Base-by-base conservation (phyloP, 92 coral and sea anemone genomes). In the Chrysogorgia sp. region DNA sequence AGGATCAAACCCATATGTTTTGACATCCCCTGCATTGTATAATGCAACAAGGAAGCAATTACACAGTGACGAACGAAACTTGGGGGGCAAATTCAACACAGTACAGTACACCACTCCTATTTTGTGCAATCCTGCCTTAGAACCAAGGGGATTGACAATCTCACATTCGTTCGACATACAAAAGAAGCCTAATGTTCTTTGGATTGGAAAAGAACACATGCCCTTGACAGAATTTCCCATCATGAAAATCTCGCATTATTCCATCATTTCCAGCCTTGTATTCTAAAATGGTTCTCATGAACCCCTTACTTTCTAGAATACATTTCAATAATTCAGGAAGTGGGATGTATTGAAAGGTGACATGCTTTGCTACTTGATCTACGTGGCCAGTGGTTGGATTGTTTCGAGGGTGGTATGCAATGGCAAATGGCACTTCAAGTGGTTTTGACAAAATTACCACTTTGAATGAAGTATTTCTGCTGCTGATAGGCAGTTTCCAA, bases 201-300 rank as follows among this genome's bases (percentile, higher is more conserved):
- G 74, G 53, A 66, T 66, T 35, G 28, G 74, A 66, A 37, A 37
- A 66, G 47, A 66, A 66, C 14, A 9, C 20, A 34, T 66, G 74
- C 15, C 37, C 52, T 41, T 45, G 34, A 25, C 74, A 66, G 26
- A 66, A 40, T 30, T 29, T 29, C 20, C 74, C 74, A 66, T 66
- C 74, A n/a, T 66, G 74, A 66, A 66, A 66, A 15, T 66, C 74
- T 66, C 55, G 74, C 74, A 66, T 66, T 20, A 66, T 37, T 8
- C 28, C 74, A 66, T 66, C 74, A 66, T 66, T 25, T 14, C 74
- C 37, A 19, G 45, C 9, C 1, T 17, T 24, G 37, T 66, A 14
- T 41, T 66, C 52, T 24, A 37, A 35, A 66, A 66, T 37, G n/a
- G n/a, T n/a, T n/a, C n/a, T n/a, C n/a, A n/a, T n/a, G n/a, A n/a